Evolutionary conservation across 2,888 invertebrate species (phyloP).

Genomic region (Nowickia ferox): DNA sequence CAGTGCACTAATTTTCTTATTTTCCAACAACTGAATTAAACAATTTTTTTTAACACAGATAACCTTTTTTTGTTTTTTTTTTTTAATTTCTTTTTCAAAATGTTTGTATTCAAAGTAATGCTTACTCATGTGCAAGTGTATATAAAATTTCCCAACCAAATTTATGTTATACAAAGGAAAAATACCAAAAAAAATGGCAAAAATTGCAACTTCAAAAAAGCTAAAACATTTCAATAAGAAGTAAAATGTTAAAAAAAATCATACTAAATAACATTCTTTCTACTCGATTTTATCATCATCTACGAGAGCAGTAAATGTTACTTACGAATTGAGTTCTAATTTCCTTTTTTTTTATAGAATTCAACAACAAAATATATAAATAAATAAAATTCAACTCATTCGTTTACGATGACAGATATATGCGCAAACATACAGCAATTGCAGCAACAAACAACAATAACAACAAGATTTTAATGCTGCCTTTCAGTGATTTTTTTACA

Average conservation of each 20-base stretch:
- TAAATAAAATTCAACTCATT: slow-evolving; percentile 29
- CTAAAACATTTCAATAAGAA: slow-evolving; percentile 47
- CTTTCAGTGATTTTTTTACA: slow-evolving; percentile 46
- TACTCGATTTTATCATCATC: slow-evolving; percentile 59
- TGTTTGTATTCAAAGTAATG: slow-evolving; percentile 58
- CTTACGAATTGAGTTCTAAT: slow-evolving; percentile 69
- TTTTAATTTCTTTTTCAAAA: slow-evolving; percentile 9
- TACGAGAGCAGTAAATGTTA: slow-evolving; percentile 48
- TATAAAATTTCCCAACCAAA: slow-evolving; percentile 56
- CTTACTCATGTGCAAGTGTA: slow-evolving; percentile 64
- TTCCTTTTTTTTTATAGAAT: slow-evolving; percentile 42
- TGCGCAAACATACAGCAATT: slow-evolving; percentile 22
- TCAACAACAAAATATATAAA: neutral
- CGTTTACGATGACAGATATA: slow-evolving; percentile 39
- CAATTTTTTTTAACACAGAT: slow-evolving; percentile 57
- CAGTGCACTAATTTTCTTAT: slow-evolving; percentile 7
- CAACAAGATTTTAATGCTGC: slow-evolving; percentile 34
- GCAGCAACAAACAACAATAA: slow-evolving; percentile 11
- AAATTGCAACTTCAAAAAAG: slow-evolving; percentile 43
- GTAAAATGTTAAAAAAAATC: slow-evolving; percentile 1
- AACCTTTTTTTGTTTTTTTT: slow-evolving; percentile 22
- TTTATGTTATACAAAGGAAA: slow-evolving; percentile 46
- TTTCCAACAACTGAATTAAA: slow-evolving; percentile 59
- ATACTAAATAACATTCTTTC: slow-evolving; percentile 40
- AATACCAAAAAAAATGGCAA: slow-evolving; percentile 11